Base-by-base conservation (phyloP, 2,113 vertebrate genomes). In the Eudyptes chrysolophus region DNA sequence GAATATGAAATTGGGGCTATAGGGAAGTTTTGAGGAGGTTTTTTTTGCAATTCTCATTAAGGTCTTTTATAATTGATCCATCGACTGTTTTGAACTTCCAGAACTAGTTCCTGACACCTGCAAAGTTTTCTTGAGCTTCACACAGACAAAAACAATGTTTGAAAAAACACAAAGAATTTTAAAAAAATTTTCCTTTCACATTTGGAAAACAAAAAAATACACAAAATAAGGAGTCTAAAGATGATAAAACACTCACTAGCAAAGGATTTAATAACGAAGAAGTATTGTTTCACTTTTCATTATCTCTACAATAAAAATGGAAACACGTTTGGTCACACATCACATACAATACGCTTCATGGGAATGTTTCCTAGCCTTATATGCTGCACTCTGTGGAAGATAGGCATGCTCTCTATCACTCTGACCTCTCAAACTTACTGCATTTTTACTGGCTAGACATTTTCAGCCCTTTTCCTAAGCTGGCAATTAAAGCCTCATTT, bases 401-500 rank as follows among this genome's bases (percentile, higher is more conserved):
- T 17, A 74, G 83, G 21, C 46, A 36, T 16, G 13, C 8, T 77
- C 40, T 57, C 94, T 92, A 21, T 60, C 92, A 30, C 55, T 90
- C 38, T 89, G 61, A 86, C 74, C 68, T 96, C 92, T 78, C 72
- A 84, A 34, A 90, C 89, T 89, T 78, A 81, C 70, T 78, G 68
- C 57, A 52, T 89, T 96, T 97, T 96, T 82, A 82, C 85, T 75
- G 80, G 66, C 90, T 95, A 94, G 36, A 70, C 34, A 62, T 64
- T 94, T 94, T 71, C 66, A 86, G 46, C 38, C 54, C 62, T 97
- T 97, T 87, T 84, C 89, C 88, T 97, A 92, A 89, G 68, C 61
- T 71, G 88, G 54, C 79, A 98, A 89, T 96, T 96, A 94, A 97
- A 96, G 40, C 57, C 84, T 95, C 76, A 86, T 95, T 96, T 96